These are phyloP conservation scores for Sericinus montela DNA, from an alignment of 2,888 invertebrate species.

Conservation along the genomic window DNA sequence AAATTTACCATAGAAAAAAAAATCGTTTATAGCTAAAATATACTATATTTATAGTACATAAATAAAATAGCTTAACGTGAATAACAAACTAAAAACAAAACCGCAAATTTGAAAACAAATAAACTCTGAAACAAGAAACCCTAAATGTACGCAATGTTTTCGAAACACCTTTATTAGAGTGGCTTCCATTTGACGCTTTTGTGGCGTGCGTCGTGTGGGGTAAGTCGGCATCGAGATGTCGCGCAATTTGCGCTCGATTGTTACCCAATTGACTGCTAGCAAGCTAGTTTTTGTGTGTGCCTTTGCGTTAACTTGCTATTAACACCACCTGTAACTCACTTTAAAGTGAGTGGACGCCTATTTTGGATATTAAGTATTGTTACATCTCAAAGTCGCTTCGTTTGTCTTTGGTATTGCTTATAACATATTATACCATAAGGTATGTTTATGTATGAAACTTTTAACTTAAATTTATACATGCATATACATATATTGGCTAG, in stretches of 20 bases:
- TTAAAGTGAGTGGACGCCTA: no score
- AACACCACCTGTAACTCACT: not conserved
- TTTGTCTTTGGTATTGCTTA: no score
- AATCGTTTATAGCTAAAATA: no score
- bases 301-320: not conserved
- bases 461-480: no score
- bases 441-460: no score
- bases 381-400: no score
- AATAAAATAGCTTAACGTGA: not conserved
- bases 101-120: conserved; percentile 12
- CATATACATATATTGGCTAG: no score
- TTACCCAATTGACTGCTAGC: conserved; percentile 16
- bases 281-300: not conserved
- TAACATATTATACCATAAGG: no score
- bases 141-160: conserved; percentile 13
- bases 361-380: no score
- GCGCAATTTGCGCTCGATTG: conserved; percentile 12
- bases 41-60: no score
- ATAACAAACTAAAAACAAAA: not conserved
- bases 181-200: conserved; percentile 3
- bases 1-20: no score
- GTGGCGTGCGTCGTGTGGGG: conserved; percentile 17
- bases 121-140: conserved; percentile 7
- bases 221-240: conserved; percentile 8
- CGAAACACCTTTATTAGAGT: conserved; percentile 15